phyloP scores from a whole-genome alignment of 2,797 vertebrate genomes.

The Schizopygopsis malacanthus region DNA sequence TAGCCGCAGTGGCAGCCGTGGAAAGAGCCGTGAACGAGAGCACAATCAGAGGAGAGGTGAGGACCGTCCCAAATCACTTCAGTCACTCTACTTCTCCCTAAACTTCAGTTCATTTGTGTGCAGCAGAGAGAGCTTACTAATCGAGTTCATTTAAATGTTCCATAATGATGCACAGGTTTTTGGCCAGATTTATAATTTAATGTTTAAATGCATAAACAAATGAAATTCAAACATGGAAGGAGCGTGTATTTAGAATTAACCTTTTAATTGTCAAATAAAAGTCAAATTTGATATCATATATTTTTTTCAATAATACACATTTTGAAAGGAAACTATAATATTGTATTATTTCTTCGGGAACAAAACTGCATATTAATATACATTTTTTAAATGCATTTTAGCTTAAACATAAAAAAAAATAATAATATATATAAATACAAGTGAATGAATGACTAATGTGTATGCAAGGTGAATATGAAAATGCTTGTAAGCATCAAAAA shows the following conservation, averaged over 20 bases:
- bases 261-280: not conserved
- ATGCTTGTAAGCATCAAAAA: not conserved
- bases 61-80: slow-evolving; percentile 44
- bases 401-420: too few relatives aligned
- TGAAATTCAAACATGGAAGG: not conserved
- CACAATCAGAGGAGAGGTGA: slow-evolving; percentile 85
- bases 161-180: not conserved
- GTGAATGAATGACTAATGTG: not conserved
- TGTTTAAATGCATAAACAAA: not conserved
- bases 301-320: not conserved
- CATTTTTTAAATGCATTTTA: not conserved
- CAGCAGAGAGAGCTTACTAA: not conserved
- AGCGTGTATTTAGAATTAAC: not conserved
- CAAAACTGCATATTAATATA: not conserved
- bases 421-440: too few relatives aligned
- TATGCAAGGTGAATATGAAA: not conserved
- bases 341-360: not conserved
- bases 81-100: not conserved
- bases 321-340: not conserved
- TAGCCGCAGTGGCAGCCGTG: slow-evolving; percentile 85
- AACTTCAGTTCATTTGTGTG: not conserved
- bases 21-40: slow-evolving; percentile 89
- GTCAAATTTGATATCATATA: too few relatives aligned
- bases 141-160: not conserved
- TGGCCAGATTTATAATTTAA: not conserved